Conservation (phyloP, 2,888 invertebrate species). For the Myopa testacea region DNA sequence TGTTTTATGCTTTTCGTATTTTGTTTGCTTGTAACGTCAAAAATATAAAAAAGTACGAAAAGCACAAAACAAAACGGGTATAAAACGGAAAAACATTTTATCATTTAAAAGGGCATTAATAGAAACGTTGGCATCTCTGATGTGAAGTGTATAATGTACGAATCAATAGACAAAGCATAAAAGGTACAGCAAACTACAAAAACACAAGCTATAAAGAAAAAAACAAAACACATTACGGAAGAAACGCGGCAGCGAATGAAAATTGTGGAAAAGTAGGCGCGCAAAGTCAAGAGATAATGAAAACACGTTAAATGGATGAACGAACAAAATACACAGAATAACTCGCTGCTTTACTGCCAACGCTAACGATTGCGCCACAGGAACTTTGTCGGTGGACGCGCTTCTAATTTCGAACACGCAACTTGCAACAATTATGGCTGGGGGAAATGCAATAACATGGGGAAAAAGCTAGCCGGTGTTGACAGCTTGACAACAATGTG, state of each 20-base stretch:
- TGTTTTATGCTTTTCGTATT: too few relatives aligned
- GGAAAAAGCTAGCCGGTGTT: conserved; percentile 13
- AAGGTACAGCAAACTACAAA: conserved; percentile 64
- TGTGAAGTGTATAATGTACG: neutral
- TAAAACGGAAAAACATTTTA: too few relatives aligned
- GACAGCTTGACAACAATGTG: conserved; percentile 8
- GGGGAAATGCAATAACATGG: neutral
- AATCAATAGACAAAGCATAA: conserved; percentile 9
- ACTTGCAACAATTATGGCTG: neutral
- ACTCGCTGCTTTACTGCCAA: neutral
- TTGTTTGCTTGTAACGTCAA: too few relatives aligned
- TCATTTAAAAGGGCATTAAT: too few relatives aligned
- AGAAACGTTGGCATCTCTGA: neutral
- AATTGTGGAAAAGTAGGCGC: conserved; percentile 19
- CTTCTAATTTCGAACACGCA: neutral
- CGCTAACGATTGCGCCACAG: neutral
- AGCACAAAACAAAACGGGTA: too few relatives aligned
- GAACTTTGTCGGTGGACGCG: neutral
- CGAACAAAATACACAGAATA: neutral
- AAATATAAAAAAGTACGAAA: too few relatives aligned
- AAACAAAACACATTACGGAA: conserved; percentile 57
- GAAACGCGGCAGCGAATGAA: conserved; percentile 30
- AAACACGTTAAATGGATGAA: neutral
- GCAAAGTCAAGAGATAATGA: conserved; percentile 17
- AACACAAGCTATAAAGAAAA: conserved; percentile 54